Percentiles rank a stretch among this genome's conserved stretches.
Conservation (phyloP, 2,888 invertebrate species). For the Polydrusus cervinus region DNA sequence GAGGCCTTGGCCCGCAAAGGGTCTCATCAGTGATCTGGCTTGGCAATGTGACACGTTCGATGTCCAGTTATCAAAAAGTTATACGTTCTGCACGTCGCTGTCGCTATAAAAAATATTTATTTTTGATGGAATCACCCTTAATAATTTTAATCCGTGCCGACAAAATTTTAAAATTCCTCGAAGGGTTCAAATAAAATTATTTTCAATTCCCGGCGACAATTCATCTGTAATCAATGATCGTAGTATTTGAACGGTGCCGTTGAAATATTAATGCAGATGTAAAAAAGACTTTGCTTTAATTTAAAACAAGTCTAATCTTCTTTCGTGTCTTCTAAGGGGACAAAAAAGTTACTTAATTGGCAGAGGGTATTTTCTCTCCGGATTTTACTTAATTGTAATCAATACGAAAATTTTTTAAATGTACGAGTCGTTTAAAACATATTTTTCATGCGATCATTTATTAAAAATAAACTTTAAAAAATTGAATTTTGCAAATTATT, state of each 20-base stretch:
- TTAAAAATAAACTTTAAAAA: too few relatives aligned
- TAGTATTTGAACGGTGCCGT: constrained; percentile 58
- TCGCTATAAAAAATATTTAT: background rate
- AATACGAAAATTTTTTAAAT: constrained; percentile 27
- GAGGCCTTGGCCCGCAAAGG: too few relatives aligned
- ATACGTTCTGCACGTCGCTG: too few relatives aligned
- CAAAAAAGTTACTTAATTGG: constrained; percentile 54
- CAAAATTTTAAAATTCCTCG: constrained; percentile 67
- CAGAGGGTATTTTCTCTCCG: constrained; percentile 41
- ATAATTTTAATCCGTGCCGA: constrained; percentile 58
- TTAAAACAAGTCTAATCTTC: constrained; percentile 52
- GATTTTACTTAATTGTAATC: constrained; percentile 52
- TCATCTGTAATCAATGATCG: constrained; percentile 64
- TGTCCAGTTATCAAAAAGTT: too few relatives aligned
- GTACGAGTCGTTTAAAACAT: background rate
- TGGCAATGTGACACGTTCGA: too few relatives aligned
- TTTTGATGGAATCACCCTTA: constrained; percentile 7
- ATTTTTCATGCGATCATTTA: background rate
- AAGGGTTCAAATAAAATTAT: constrained; percentile 63
- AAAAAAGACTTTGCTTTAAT: constrained; percentile 56
- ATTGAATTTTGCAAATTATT: too few relatives aligned
- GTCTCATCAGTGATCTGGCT: too few relatives aligned
- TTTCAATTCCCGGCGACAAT: constrained; percentile 62
- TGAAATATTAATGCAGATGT: constrained; percentile 63
- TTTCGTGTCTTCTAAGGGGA: constrained; percentile 41